A percentile compares a stretch with the other conserved stretches of the same genome.
phyloP scores from a whole-genome alignment of 2,113 vertebrate genomes.

The Arizona elegans region DNA sequence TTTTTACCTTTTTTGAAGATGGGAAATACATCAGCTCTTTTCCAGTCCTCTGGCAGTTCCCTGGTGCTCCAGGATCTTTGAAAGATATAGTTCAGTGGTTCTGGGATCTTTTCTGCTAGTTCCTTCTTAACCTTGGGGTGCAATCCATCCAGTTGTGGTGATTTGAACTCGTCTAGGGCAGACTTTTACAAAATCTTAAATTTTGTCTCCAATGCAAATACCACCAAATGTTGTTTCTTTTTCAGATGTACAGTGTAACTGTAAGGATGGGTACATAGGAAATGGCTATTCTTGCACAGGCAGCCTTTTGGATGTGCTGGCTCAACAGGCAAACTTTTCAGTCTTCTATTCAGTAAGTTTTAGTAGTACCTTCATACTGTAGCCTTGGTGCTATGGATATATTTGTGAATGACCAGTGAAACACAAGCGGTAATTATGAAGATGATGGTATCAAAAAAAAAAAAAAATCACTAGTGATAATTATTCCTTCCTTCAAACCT shows the following conservation, averaged over 20 bases:
- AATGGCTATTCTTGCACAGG: slow-evolving; percentile 86
- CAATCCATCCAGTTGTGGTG: too few relatives aligned
- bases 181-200: neutral
- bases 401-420: neutral
- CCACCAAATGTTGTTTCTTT: neutral
- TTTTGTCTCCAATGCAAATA: neutral
- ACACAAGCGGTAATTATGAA: neutral
- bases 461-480: neutral
- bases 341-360: slow-evolving; percentile 84
- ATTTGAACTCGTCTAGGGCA: too few relatives aligned
- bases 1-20: too few relatives aligned
- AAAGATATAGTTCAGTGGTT: too few relatives aligned
- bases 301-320: slow-evolving; percentile 80
- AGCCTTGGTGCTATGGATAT: neutral
- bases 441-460: neutral
- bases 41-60: too few relatives aligned
- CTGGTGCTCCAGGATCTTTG: too few relatives aligned
- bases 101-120: too few relatives aligned
- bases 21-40: too few relatives aligned
- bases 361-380: neutral
- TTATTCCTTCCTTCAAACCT: neutral
- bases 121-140: too few relatives aligned
- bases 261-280: slow-evolving; percentile 79
- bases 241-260: slow-evolving; percentile 83
- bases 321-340: slow-evolving; percentile 78